Base-by-base conservation (phyloP, 2,888 invertebrate species). In the Stenolophus ochropezus region DNA sequence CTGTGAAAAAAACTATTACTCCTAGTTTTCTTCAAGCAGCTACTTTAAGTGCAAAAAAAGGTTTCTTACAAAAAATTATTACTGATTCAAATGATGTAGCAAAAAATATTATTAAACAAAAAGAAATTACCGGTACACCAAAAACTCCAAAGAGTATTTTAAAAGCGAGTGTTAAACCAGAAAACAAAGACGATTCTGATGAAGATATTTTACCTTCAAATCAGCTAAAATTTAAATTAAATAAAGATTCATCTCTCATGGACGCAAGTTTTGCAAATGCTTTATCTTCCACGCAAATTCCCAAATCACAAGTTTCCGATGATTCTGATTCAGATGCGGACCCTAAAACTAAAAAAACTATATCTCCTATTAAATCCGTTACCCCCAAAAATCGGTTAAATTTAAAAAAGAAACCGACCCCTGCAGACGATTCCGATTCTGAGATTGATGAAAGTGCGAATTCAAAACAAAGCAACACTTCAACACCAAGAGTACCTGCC, bases 191-290 rank as follows among this genome's bases (percentile, higher is more conserved):
- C 2, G 73, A 81, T 47, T 18, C 20, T 16, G 58, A 71, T 25
- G 49, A 56, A 21, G 21, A 25, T 25, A 14, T 42, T 5, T 42
- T 81, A 8, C 80, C 80, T 14, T 42, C 51, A 16, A 81, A 42
- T 47, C 80, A 81, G 14, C 42, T n/a, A 33, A 56, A 73, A 16
- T 58, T 65, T 14, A 27, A 27, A 61, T 42, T 27, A 33, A 74
- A 51, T 23, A 49, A 81, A 20, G 81, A 75, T 33, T 8, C 21
- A 49, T 56, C 56, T n/a, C 5, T 47, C 5, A 47, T 53, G 23
- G 81, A 81, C 33, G 61, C 74, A 27, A 81, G 81, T 75, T 81
- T 81, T 75, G 21, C 81, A 47, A 75, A 75, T 65, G 81, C 51
- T 11, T 33, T 81, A 25, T 75, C 81, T 4, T 81, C 81, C 5